A percentile compares a stretch with the other conserved stretches of the same genome.
Conservation (phyloP, 2,888 invertebrate species). For the Dolichomitus sp. region DNA sequence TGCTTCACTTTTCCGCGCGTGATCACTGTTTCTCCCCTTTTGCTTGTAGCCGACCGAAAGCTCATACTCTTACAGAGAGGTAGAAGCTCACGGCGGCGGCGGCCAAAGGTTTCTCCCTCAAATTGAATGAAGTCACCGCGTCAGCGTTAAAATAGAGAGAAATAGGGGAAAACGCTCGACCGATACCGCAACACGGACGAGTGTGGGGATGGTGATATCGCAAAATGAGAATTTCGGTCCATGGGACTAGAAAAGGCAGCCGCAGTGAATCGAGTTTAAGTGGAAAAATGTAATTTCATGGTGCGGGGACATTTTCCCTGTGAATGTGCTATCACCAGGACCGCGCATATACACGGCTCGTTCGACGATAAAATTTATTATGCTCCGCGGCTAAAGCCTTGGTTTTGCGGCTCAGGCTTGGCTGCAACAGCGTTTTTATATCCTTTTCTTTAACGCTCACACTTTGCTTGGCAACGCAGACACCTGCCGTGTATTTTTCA, state of each 20-base stretch:
- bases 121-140: conserved; percentile 65
- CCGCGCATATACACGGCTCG: conserved; percentile 25
- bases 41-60: conserved; percentile 26
- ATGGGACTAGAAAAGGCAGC: conserved; percentile 1
- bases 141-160: conserved; percentile 60
- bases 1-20: neutral
- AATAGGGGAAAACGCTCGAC: conserved; percentile 23
- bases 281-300: conserved; percentile 68
- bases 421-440: conserved; percentile 26
- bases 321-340: conserved; percentile 50
- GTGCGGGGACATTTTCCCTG: conserved; percentile 50
- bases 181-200: conserved; percentile 2
- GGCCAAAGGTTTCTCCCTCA: conserved; percentile 43
- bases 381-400: conserved; percentile 6
- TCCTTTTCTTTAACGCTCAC: conserved; percentile 6
- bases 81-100: conserved; percentile 23
- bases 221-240: conserved; percentile 44
- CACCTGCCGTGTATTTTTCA: conserved; percentile 30
- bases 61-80: conserved; percentile 12
- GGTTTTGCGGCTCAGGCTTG: neutral
- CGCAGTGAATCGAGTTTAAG: conserved; percentile 48
- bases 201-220: conserved; percentile 28
- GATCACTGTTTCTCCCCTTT: conserved; percentile 16
- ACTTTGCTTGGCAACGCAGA: conserved; percentile 25
- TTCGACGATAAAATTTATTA: conserved; percentile 54